phyloP scores from a whole-genome alignment of 2,797 vertebrate species.

The Mus caroli region DNA sequence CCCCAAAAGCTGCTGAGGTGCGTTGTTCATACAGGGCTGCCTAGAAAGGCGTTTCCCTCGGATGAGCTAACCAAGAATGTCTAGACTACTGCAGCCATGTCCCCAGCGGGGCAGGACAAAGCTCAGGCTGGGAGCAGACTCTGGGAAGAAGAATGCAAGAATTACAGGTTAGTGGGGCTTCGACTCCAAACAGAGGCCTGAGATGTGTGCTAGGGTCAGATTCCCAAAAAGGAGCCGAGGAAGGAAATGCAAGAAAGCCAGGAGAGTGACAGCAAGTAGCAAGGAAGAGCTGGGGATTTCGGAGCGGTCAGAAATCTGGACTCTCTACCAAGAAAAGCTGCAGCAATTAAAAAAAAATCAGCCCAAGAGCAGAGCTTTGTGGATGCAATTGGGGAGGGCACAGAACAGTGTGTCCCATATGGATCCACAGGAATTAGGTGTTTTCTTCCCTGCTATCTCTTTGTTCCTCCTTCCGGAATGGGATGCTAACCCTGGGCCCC shows the following conservation, averaged over 20 bases:
- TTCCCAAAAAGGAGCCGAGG: no score
- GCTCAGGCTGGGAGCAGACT: neutral
- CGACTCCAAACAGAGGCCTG: neutral
- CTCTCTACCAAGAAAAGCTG: neutral
- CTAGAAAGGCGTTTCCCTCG: neutral
- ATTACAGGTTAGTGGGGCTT: neutral
- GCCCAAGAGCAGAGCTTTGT: neutral
- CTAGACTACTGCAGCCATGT: no score
- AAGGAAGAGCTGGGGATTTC: neutral
- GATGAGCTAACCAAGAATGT: neutral
- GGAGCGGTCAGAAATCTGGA: neutral
- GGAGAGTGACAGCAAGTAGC: neutral
- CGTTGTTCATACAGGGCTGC: neutral
- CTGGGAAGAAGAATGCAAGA: neutral
- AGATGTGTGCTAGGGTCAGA: neutral
- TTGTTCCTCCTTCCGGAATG: neutral
- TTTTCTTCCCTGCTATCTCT: neutral
- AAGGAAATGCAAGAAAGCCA: neutral
- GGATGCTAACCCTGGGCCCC: neutral
- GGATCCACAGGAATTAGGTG: neutral
- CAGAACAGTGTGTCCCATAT: fast-evolving
- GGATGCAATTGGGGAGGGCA: neutral
- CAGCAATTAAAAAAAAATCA: neutral
- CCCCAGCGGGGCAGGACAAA: neutral
- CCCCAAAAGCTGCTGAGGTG: neutral